A percentile compares a stretch with the other conserved stretches of the same genome.
phyloP scores from a whole-genome alignment of 2,888 invertebrate genomes.

The Choristoneura rosaceana region DNA sequence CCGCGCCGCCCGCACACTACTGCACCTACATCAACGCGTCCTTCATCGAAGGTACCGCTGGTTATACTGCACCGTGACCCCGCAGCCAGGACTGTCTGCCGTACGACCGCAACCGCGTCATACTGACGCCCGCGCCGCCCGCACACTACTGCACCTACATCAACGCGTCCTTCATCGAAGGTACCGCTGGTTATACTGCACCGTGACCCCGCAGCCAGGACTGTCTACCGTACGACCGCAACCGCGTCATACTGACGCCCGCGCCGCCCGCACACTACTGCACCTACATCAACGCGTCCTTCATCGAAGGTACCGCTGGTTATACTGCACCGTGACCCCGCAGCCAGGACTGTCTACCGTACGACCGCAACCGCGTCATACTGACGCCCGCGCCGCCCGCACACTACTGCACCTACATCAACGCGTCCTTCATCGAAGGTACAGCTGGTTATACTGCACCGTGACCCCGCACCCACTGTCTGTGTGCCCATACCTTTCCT shows the following conservation, averaged over 20 bases:
- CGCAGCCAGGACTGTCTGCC: conserved; percentile 92
- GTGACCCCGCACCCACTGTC: too few species aligned
- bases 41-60: conserved; percentile 90
- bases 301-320: conserved; percentile 89
- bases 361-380: conserved; percentile 96
- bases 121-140: conserved; percentile 93
- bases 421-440: conserved; percentile 96
- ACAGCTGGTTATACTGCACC: too few species aligned
- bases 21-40: conserved; percentile 98
- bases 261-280: conserved; percentile 94
- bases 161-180: conserved; percentile 97
- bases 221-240: conserved; percentile 95
- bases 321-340: conserved; percentile 64
- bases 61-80: conserved; percentile 40
- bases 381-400: conserved; percentile 93
- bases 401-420: conserved; percentile 97
- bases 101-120: conserved; percentile 96
- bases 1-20: conserved; percentile 93
- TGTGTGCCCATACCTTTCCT: too few species aligned
- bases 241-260: conserved; percentile 95
- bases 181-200: conserved; percentile 49
- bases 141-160: conserved; percentile 96
- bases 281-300: conserved; percentile 97
- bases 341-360: conserved; percentile 92
- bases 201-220: conserved; percentile 86